Base-by-base conservation (phyloP, 2,797 vertebrate genomes). In the Pygocentrus nattereri region DNA sequence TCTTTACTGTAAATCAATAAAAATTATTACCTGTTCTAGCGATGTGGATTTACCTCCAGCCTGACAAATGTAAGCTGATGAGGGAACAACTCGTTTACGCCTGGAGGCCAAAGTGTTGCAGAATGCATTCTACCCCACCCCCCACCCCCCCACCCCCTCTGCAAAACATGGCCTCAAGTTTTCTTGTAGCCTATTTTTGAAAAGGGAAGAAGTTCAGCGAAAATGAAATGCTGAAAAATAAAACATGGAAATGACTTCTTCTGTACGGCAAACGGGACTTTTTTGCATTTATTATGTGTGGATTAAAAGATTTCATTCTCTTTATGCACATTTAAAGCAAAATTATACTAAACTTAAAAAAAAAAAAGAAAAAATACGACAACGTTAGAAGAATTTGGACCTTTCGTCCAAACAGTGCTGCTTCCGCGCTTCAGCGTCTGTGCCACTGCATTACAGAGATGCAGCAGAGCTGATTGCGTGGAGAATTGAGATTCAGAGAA, bases 401-500 rank as follows among this genome's bases (percentile, higher is more conserved):
- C 15, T 54, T 30, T 31, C 12, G 2, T 31, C 61, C 27, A 1
- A 16, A 30, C 61, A 16, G 6, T 19, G 15, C 27, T 21, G 12
- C 72, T 44, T 13, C 61, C 44, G 18, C 8, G 27, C 38, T 23
- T 21, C 61, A 30, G 25, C 70, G n/a, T 74, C 61, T 83, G 12
- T 23, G 77, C 49, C 54, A 23, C 56, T 56, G 41, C 18, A 54
- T 88, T 86, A 73, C 81, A 83, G 83, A 38, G 67, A 70, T 56
- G 74, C 10, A 54, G 23, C 59, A 74, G 87, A 82, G 79, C 74
- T 80, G 88, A 91, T 84, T 90, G 88, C 82, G 80, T 78, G 61
- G 79, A 85, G 87, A 86, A 87, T 83, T 80, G 59, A 88, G 86
- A 84, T 88, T 85, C 88, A 86, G 78, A 85, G 58, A 87, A 85